These are phyloP conservation scores for Philypnodon macrostomus DNA, from an alignment of 2,797 vertebrate species.

Conservation along the genomic window DNA sequence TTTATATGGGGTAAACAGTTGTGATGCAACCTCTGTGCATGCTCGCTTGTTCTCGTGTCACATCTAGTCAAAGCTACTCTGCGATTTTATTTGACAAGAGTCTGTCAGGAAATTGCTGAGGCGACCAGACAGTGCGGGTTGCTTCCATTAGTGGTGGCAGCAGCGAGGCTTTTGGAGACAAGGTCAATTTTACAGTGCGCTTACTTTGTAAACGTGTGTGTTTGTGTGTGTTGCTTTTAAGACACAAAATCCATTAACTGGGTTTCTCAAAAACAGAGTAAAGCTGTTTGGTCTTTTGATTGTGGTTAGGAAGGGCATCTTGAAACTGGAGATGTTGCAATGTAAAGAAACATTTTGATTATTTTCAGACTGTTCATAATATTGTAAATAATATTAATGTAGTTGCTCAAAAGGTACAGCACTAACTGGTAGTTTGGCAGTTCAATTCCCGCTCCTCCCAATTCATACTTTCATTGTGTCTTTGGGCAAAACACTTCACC, in stretches of 20 bases:
- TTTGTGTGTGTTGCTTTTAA: constrained; percentile 8
- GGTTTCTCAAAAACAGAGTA: neutral
- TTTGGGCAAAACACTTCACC: no score
- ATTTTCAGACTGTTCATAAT: no score
- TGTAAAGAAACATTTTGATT: neutral
- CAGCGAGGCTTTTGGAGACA: constrained; percentile 22
- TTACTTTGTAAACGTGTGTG: constrained; percentile 21
- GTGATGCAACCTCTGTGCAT: constrained; percentile 19
- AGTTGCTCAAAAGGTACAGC: no score
- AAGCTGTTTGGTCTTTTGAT: neutral
- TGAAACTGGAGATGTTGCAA: neutral
- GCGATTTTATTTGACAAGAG: constrained; percentile 39
- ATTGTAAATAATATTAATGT: no score
- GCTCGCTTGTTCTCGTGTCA: constrained; percentile 20
- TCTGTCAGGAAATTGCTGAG: constrained; percentile 44
- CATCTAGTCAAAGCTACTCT: constrained; percentile 9
- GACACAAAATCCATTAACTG: neutral
- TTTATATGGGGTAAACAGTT: constrained; percentile 6
- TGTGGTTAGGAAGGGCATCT: neutral
- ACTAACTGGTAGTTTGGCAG: no score
- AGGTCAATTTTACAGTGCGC: constrained; percentile 11
- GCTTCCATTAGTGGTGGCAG: constrained; percentile 29
- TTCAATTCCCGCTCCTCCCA: no score
- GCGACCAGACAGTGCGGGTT: constrained; percentile 15
- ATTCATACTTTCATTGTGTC: no score